Conservation (phyloP, 2,888 invertebrate genomes). For the Drosophila mimetica region DNA sequence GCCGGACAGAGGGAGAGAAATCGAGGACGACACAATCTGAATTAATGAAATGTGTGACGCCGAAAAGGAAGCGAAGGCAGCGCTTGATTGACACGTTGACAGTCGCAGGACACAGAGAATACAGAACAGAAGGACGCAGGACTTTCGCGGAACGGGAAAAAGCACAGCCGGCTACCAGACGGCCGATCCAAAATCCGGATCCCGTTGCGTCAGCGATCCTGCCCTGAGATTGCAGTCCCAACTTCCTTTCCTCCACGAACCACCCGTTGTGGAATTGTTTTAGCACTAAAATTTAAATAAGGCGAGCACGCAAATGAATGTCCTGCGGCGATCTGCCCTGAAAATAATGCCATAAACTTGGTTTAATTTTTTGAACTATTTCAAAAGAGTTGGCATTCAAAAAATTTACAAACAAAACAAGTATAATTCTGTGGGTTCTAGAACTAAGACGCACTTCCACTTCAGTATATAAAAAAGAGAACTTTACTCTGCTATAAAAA, state of each 20-base stretch:
- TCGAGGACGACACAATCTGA: slow-evolving; percentile 41
- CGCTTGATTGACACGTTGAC: slow-evolving; percentile 83
- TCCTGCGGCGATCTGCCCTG: slow-evolving; percentile 20
- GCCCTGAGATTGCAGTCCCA: slow-evolving; percentile 68
- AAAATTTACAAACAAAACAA: too few relatives aligned
- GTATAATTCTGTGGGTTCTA: too few relatives aligned
- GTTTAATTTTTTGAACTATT: neutral
- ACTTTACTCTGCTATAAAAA: neutral
- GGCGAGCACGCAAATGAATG: slow-evolving; percentile 25
- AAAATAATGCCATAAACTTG: neutral
- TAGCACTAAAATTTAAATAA: slow-evolving; percentile 20
- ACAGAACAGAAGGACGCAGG: slow-evolving; percentile 6
- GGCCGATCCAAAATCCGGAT: slow-evolving; percentile 37
- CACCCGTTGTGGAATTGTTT: slow-evolving; percentile 48
- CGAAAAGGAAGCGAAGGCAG: slow-evolving; percentile 35
- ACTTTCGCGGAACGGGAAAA: slow-evolving; percentile 23
- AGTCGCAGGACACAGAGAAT: slow-evolving; percentile 48
- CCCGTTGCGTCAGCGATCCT: slow-evolving; percentile 69
- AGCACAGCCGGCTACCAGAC: slow-evolving; percentile 40
- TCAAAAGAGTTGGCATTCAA: neutral
- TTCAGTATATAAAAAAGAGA: neutral
- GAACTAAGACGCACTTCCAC: neutral
- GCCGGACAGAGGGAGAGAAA: slow-evolving; percentile 6
- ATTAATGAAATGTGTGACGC: slow-evolving; percentile 40
- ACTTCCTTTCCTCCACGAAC: slow-evolving; percentile 2